Base-by-base conservation (phyloP, 2,113 vertebrate species). In the Glaucomys volans region DNA sequence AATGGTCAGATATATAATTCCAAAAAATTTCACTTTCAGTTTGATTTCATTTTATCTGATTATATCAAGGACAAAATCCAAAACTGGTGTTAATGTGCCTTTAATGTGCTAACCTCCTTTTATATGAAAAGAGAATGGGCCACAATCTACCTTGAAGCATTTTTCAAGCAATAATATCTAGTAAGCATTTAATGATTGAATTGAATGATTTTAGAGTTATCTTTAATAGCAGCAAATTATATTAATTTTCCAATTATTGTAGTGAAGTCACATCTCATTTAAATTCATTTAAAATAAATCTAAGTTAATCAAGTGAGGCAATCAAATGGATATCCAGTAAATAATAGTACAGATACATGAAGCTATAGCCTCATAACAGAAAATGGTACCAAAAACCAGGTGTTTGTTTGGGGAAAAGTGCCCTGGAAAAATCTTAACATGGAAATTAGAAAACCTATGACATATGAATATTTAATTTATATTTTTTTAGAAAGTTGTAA, bases 281-380 rank as follows among this genome's bases (percentile, higher is more conserved):
- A 57, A 57, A 22, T 57, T 86, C 35, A 7, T 85, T 95, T 72
- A 94, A 67, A 72, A 44, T 54, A 92, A 75, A 50, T 50, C 77
- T 50, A 95, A 88, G 22, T 84, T 52, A 97, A 93, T 59, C 16
- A 59, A 57, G 2, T 92, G 54, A 80, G 4, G 10, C 71, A 52
- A 67, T 91, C 30, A 69, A 83, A 52, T 83, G 84, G 8, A 77
- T 67, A 72, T 14, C 89, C n/a, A 74, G 18, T 59, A 67, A 66
- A 62, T 79, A 44, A n/a, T 28, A 37, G 32, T 14, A 62, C 12
- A 90, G 22, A 62, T 82, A 3, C 17, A 35, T 95, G 26, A 22
- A 0, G 16, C 44, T 71, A 62, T 24, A 90, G 4, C 5, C 20
- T 82, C 35, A 30, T 5, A 42, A 10, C 71, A 81, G 42, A 85